phyloP scores from a whole-genome alignment of 2,888 invertebrate genomes.

The Acanthacorydalis orientalis region DNA sequence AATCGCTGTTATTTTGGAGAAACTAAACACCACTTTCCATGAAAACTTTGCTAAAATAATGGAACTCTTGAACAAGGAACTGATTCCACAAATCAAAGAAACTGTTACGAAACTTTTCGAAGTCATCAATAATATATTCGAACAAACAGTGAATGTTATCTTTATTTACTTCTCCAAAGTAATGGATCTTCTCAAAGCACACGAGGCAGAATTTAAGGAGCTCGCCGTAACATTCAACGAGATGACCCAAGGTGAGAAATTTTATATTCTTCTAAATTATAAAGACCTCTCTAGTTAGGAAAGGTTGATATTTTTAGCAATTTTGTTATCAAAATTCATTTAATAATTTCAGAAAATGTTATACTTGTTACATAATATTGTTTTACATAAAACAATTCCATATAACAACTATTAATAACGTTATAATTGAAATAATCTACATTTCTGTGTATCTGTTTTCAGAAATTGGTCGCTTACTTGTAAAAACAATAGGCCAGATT shows the following conservation, averaged over 20 bases:
- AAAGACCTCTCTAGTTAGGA: not conserved
- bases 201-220: slow-evolving; percentile 48
- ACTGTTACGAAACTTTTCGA: slow-evolving; percentile 27
- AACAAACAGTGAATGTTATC: slow-evolving; percentile 23
- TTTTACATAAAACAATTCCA: too few species aligned
- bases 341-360: too few species aligned
- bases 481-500: slow-evolving; percentile 24
- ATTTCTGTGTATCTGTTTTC: slow-evolving; percentile 18
- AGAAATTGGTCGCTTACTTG: slow-evolving; percentile 25
- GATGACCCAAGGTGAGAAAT: slow-evolving; percentile 31
- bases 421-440: too few species aligned
- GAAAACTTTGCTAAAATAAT: slow-evolving; percentile 20
- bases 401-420: too few species aligned
- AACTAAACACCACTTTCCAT: slow-evolving; percentile 20
- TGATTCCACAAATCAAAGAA: slow-evolving; percentile 23
- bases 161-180: slow-evolving; percentile 31
- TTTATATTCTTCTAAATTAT: too few species aligned
- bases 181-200: slow-evolving; percentile 39
- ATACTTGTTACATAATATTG: too few species aligned
- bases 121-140: slow-evolving; percentile 27
- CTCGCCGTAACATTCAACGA: slow-evolving; percentile 33
- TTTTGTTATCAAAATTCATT: too few species aligned
- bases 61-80: slow-evolving; percentile 19
- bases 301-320: slow-evolving; percentile 5
- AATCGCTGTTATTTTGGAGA: slow-evolving; percentile 21